phyloP scores from a whole-genome alignment of 92 coral and sea anemone genomes.

The Phenganax subtilis region DNA sequence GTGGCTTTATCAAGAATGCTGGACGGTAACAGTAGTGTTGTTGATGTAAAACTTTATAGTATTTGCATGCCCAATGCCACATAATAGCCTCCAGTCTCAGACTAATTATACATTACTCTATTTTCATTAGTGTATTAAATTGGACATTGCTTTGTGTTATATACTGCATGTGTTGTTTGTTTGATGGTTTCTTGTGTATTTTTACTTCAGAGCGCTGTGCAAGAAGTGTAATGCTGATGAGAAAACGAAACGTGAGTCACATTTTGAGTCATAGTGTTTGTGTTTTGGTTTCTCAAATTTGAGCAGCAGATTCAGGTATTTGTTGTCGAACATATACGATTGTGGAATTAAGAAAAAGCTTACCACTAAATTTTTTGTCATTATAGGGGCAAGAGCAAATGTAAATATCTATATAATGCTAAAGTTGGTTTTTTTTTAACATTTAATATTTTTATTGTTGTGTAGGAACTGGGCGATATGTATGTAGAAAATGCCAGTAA shows the following conservation, averaged over 20 bases:
- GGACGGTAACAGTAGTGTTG: constrained; percentile 61
- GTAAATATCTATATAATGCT: too few species aligned
- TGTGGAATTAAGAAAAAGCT: neutral
- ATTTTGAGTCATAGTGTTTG: neutral
- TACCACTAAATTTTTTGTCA: too few species aligned
- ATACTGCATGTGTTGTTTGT: neutral
- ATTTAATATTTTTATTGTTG: neutral
- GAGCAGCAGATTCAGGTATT: neutral
- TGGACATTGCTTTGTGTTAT: neutral
- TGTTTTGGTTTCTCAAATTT: neutral
- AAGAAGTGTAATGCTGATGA: constrained; percentile 98
- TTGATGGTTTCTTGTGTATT: neutral
- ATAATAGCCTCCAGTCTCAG: neutral
- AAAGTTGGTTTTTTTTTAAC: too few species aligned
- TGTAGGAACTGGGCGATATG: constrained; percentile 93
- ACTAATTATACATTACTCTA: too few species aligned
- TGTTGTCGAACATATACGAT: neutral
- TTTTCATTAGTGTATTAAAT: too few species aligned
- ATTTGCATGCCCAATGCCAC: neutral
- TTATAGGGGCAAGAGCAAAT: neutral
- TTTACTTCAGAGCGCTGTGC: constrained; percentile 73
- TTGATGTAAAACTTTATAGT: too few species aligned
- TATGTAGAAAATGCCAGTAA: constrained; percentile 98
- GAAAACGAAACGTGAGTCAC: constrained; percentile 81
- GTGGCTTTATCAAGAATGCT: constrained; percentile 98